Percentiles rank a stretch among this genome's conserved stretches.
Conservation (phyloP, 2,888 invertebrate genomes). For the Chirona hameri region DNA sequence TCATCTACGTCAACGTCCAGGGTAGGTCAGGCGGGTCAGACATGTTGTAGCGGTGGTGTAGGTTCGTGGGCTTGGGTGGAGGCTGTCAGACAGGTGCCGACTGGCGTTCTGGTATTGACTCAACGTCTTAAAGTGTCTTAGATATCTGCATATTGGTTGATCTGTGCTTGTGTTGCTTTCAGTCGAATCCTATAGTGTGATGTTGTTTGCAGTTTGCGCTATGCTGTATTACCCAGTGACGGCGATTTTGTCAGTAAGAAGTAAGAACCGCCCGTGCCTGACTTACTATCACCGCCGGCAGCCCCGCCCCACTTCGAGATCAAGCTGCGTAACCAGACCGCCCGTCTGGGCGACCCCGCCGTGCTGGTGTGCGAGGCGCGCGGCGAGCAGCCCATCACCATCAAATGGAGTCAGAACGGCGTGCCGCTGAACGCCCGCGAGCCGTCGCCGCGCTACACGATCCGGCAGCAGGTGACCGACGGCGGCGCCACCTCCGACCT, state of each 20-base stretch:
- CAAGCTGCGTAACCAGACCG: conserved; percentile 85
- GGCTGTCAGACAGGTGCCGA: no score
- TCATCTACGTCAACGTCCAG: conserved; percentile 88
- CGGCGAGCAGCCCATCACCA: conserved; percentile 91
- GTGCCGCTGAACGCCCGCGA: conserved; percentile 4
- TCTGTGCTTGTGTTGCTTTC: no score
- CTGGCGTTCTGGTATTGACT: no score
- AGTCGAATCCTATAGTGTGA: no score
- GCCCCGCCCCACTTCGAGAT: conserved; percentile 92
- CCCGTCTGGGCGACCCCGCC: conserved; percentile 83
- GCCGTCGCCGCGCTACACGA: conserved; percentile 47
- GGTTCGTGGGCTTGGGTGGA: no score
- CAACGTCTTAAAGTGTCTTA: no score
- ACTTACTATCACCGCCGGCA: conserved; percentile 50
- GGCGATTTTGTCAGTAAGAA: no score
- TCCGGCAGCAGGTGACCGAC: conserved; percentile 74
- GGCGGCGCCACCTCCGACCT: conserved; percentile 84
- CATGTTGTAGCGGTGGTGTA: neutral
- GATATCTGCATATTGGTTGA: no score
- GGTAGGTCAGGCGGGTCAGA: conserved; percentile 54
- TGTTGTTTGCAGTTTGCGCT: no score
- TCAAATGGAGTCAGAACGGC: conserved; percentile 92
- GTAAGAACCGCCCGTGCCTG: no score
- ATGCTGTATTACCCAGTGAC: no score
- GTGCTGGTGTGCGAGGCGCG: conserved; percentile 88